Base-by-base conservation (phyloP, 2,113 vertebrate genomes). In the Cygnus atratus region DNA sequence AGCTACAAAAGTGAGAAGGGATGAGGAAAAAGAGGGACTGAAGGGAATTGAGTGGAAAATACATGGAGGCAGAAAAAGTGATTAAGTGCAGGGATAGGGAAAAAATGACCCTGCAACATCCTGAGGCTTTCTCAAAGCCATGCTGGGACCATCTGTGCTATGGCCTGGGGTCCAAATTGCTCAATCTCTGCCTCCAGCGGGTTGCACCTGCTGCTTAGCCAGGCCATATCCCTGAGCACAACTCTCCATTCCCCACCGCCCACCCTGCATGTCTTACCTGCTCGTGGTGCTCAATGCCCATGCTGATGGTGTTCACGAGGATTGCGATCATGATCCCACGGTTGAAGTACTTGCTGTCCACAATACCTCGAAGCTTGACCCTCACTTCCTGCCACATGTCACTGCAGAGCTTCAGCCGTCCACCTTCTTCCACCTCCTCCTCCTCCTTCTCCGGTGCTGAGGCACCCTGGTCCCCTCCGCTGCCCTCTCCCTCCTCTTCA, bases 321-420 rank as follows among this genome's bases (percentile, higher is more conserved):
- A 99, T 99, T 78, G 99, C 99, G 26, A 99, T 99, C 99, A 99
- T 99, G 97, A 99, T 99, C 78, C 99, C 99, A 33, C 99, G 97
- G 97, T 98, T 99, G 98, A 99, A 99, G 96, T 99, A 99, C 66
- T 99, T 99, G 98, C 99, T 99, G 97, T 99, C 99, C 95, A 99
- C 99, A 39, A 99, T 99, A 76, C 98, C 97, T 96, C 99, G 98
- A 84, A 99, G 98, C 94, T 99, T 99, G 94, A 97, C 96, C 55
- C 98, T 98, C 2, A 96, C 98, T 94, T 99, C 98, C 54, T 96
- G 68, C 97, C 98, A 98, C 91, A 98, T 70, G 10, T 96, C 96
- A 46, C 92, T 85, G 18, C 98, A 98, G 41, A 98, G 92, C 44
- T 95, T 73, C 87, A 97, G 66, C 4, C 92, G 50, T 21, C 97